These are phyloP conservation scores for Pyrgus malvae DNA, from an alignment of 2,888 invertebrate species.

Conservation along the genomic window DNA sequence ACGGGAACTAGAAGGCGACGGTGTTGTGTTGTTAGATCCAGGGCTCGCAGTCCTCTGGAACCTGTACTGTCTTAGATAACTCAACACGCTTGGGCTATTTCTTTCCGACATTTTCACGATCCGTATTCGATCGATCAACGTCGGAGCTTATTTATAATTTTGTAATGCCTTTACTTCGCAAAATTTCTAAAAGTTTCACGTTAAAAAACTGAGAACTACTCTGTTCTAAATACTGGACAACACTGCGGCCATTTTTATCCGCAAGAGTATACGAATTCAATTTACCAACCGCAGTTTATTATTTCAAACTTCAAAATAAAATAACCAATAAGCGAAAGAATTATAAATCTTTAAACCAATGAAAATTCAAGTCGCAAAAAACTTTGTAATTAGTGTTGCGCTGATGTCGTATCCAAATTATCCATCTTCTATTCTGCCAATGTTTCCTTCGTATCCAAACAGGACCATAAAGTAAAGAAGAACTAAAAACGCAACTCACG, in stretches of 20 bases:
- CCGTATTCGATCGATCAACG: conserved; percentile 11
- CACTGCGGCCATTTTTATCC: conserved; percentile 79
- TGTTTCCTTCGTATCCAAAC: too few species aligned
- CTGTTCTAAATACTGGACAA: conserved; percentile 60
- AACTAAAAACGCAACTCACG: too few species aligned
- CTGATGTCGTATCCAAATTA: too few species aligned
- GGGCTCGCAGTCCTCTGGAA: conserved; percentile 84
- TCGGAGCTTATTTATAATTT: conserved; percentile 27
- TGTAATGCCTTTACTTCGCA: conserved; percentile 37
- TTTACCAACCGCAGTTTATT: conserved; percentile 45
- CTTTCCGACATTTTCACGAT: conserved; percentile 66
- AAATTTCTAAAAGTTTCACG: conserved; percentile 48
- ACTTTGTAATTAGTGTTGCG: neutral
- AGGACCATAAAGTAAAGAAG: too few species aligned
- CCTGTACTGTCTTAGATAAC: conserved; percentile 85
- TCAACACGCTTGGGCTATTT: conserved; percentile 82
- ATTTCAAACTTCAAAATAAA: conserved; percentile 31
- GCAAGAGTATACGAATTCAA: conserved; percentile 54
- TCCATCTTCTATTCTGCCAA: too few species aligned
- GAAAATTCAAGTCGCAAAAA: neutral
- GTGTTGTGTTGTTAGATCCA: conserved; percentile 58
- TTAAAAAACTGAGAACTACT: conserved; percentile 44
- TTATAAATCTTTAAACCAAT: neutral
- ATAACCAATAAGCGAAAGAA: conserved; percentile 25
- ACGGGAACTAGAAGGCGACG: conserved; percentile 66